Evolutionary conservation across 2,888 invertebrate genomes (phyloP), one percentile per base, ranked within the genome.

Genomic region (Heliconius cydno): DNA sequence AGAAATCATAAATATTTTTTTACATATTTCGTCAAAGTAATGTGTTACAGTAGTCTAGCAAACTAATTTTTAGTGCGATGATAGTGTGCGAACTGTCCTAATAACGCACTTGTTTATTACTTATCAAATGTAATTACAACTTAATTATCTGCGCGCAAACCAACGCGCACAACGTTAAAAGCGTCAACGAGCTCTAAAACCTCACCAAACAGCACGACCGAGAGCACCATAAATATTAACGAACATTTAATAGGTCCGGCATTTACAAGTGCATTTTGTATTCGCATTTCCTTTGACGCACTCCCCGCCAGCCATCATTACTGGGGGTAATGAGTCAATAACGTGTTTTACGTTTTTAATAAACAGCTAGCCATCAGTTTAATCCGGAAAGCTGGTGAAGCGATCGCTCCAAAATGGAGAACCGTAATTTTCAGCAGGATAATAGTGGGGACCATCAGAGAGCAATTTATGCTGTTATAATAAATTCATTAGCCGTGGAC

Each of bases 391-490:
- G 90, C 90, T 89, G 92, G 90, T 85, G 92, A 92, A 92, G 91
- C 91, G 92, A 87, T 88, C 88, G 92, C 87, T 87, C 88, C 89
- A 88, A 88, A 87, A 89, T 88, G 86, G 88, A 87, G 92, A 91
- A 92, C 90, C 92, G 94, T 94, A 93, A 94, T 94, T 93, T 94
- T 93, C 93, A 89, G 91, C 87, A 76, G 89, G 86, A 91, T 94
- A 94, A 94, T 94, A 92, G 93, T 91, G 91, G 88, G 91, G 88
- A 91, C 92, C 93, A 93, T 94, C 94, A 93, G 89, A 90, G 89
- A 87, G 89, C 93, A 93, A 94, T 94, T 94, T 94, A 94, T 94
- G 93, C 90, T 89, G 91, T 92, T 93, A 94, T 94, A 94, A 94
- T 95, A 94, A 94, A 95, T 95, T 95, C 94, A 94, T 94, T 95